Conservation (phyloP, 2,113 vertebrate species). For the Dasyurus viverrinus region DNA sequence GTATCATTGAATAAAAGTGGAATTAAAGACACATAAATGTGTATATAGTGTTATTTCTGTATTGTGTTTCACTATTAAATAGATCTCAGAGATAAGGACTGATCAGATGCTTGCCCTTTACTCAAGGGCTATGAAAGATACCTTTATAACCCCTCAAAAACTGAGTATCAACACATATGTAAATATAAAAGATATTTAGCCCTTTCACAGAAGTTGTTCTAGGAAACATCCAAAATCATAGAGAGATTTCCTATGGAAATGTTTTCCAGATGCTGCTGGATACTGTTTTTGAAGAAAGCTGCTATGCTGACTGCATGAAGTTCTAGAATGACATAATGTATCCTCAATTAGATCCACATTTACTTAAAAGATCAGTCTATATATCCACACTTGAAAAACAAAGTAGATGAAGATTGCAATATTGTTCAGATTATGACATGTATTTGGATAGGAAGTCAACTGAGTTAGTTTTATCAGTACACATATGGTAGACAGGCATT, state of each 20-base stretch:
- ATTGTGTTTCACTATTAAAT: background rate
- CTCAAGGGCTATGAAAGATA: background rate
- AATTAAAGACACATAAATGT: background rate
- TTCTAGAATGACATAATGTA: background rate
- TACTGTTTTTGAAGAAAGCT: background rate
- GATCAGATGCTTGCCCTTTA: background rate
- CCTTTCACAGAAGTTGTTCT: background rate
- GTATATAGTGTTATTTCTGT: background rate
- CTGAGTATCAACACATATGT: background rate
- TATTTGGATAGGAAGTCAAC: background rate
- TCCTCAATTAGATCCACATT: background rate
- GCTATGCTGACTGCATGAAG: background rate
- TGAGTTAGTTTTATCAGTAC: background rate
- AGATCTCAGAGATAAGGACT: background rate
- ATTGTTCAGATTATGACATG: background rate
- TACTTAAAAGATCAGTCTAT: background rate
- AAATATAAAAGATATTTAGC: background rate
- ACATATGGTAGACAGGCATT: background rate
- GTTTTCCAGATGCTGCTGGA: background rate
- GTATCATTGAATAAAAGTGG: background rate
- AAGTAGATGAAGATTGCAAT: background rate
- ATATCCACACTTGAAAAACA: background rate
- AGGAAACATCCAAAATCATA: background rate
- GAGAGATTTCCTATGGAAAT: background rate
- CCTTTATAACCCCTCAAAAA: background rate